Evolutionary conservation across 2,888 invertebrate genomes (phyloP).

Genomic region (Anthrax anthrax): DNA sequence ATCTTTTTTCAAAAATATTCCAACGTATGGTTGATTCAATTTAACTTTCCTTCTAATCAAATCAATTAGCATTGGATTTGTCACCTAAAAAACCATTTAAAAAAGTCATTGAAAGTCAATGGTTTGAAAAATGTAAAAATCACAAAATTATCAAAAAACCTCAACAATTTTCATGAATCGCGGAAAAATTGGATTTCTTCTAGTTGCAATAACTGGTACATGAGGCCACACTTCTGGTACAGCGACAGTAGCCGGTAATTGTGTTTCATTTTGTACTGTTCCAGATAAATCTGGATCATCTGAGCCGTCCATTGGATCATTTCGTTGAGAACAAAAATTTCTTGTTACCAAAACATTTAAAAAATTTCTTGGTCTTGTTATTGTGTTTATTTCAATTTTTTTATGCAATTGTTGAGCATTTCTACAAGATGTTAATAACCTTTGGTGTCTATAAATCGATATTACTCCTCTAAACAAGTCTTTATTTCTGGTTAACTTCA

Average conservation of each 20-base stretch:
- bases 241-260: conserved; percentile 71
- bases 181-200: conserved; percentile 92
- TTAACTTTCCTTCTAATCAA: conserved; percentile 85
- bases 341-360: background rate
- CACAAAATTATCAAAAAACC: no score
- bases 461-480: background rate
- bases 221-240: conserved; percentile 96
- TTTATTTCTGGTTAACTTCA: background rate
- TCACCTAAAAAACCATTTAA: conserved; percentile 46
- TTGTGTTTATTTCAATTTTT: background rate
- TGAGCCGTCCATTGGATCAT: background rate
- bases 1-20: conserved; percentile 86
- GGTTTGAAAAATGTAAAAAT: background rate
- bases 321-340: background rate
- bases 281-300: background rate
- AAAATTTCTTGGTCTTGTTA: background rate
- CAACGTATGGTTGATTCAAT: conserved; percentile 92
- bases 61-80: conserved; percentile 75
- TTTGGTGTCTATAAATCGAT: background rate
- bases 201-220: conserved; percentile 88
- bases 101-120: background rate
- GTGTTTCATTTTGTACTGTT: conserved; percentile 14
- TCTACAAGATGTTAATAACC: background rate
- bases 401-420: background rate
- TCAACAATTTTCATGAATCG: conserved; percentile 96